Evolutionary conservation across 2,888 invertebrate species (phyloP).

Genomic region (Drosophila mimetica): DNA sequence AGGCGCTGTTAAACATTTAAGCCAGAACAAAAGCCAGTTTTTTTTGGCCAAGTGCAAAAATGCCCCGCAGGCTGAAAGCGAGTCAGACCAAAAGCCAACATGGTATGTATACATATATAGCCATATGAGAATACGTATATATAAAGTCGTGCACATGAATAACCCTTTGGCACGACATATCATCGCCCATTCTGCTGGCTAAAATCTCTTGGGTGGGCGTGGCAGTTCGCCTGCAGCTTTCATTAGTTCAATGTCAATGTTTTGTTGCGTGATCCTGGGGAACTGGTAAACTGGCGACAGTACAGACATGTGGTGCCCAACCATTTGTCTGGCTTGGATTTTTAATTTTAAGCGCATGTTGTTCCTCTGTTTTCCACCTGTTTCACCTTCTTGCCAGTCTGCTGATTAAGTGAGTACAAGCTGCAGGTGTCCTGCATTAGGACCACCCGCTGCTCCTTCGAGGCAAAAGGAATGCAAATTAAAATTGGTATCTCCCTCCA

Average conservation of each 20-base stretch:
- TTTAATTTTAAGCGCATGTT: constrained; percentile 63
- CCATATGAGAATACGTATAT: constrained; percentile 7
- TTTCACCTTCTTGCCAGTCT: constrained; percentile 13
- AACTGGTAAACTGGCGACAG: constrained; percentile 5
- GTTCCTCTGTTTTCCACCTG: constrained; percentile 28
- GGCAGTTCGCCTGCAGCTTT: constrained; percentile 63
- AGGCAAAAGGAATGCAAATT: constrained; percentile 62
- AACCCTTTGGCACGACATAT: constrained; percentile 66
- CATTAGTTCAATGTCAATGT: constrained; percentile 72
- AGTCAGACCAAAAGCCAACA: constrained; percentile 18
- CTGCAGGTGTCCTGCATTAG: constrained; percentile 50
- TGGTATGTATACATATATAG: neutral
- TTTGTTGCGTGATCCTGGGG: constrained; percentile 47
- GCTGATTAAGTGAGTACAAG: constrained; percentile 62
- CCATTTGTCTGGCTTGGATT: constrained; percentile 26
- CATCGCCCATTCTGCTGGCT: constrained; percentile 37
- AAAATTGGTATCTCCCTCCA: constrained; percentile 35
- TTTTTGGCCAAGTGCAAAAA: constrained; percentile 15
- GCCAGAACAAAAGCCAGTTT: constrained; percentile 12
- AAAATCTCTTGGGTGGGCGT: constrained; percentile 6
- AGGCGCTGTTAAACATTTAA: constrained; percentile 8
- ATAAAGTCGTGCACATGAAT: constrained; percentile 31
- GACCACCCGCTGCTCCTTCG: constrained; percentile 17
- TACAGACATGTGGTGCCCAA: neutral
- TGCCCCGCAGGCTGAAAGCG: constrained; percentile 19